A percentile compares a stretch with the other conserved stretches of the same genome.
phyloP scores from a whole-genome alignment of 2,113 vertebrate species.

The Perca schrenkii region DNA sequence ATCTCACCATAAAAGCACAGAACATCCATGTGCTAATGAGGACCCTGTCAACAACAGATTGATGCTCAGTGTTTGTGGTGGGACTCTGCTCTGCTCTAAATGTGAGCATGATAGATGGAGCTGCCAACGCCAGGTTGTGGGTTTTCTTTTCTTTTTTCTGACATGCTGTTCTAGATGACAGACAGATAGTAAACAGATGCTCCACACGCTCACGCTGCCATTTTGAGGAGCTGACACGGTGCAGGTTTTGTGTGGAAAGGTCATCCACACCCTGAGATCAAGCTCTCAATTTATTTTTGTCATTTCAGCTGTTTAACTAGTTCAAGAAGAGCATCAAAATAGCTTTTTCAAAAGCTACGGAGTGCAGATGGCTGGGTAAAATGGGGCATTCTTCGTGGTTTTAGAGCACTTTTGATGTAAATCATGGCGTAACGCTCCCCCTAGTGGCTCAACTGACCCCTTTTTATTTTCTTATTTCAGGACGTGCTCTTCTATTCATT shows the following conservation, averaged over 20 bases:
- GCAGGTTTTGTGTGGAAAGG: conserved; percentile 33
- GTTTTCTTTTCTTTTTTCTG: conserved; percentile 14
- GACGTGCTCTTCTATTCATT: not conserved
- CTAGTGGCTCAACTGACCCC: conserved; percentile 56
- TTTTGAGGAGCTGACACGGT: not conserved
- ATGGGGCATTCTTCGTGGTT: conserved; percentile 12
- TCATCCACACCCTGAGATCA: not conserved
- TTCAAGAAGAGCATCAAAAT: conserved; percentile 17
- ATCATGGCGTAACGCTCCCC: conserved; percentile 35
- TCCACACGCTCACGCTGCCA: not conserved
- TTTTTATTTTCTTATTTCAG: not conserved
- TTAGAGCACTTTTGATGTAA: conserved; percentile 17
- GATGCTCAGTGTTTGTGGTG: conserved; percentile 40
- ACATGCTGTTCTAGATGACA: conserved; percentile 22
- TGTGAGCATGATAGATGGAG: conserved; percentile 55
- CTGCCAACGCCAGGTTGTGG: conserved; percentile 39
- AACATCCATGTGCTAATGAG: conserved; percentile 52
- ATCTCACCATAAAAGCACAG: conserved; percentile 41
- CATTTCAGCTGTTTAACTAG: conserved; percentile 23
- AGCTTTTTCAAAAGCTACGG: not conserved
- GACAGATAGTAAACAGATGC: conserved; percentile 36
- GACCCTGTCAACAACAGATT: conserved; percentile 65
- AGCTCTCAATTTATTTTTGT: conserved; percentile 27
- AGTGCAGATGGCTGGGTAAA: conserved; percentile 25
- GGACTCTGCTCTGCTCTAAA: conserved; percentile 39